Evolutionary conservation across 1,140 invertebrate species (phyloP), one percentile per base, ranked within the genome.

Genomic region (Lasioglossum albipes): DNA sequence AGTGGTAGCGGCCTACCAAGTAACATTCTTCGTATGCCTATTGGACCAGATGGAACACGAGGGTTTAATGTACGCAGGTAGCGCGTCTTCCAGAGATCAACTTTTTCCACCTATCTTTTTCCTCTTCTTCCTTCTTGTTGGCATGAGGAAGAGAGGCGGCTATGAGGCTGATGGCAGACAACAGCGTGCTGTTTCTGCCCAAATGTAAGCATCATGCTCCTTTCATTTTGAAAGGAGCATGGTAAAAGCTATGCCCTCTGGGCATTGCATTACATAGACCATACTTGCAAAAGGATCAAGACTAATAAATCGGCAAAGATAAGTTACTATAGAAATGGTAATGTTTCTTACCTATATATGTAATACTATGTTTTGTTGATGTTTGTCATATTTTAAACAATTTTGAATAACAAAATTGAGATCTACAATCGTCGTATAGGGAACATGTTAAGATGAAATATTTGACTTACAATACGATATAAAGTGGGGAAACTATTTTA

Each of bases 11-110:
- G 82, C 64, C 67, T 90, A 16, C 85, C 91, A 45, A 89, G 61
- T 41, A 94, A 94, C 89, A 91, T 95, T 18, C 87, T 95, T 79
- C 90, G 95, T 81, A 91, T 94, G 90, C 95, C 95, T 42, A 91
- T 88, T 75, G 95, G 94, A 74, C 94, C 95, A 49, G 94, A 95
- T 84, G 95, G 94, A 79, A 94, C 94, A 22, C 93, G 91, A 67
- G 95, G 95, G 52, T 95, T 95, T 84, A 94, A 93, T 84, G 88
- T 94, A 84, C 93, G 94, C 77, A 94, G 95, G 93, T 95, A 95
- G 94, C 93, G 83, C 88, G 86, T 87, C 84, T 75, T 81, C 59
- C 81, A 73, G 82, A 75, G 78, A 84, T 74, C 69, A 71, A 83
- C 54, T 76, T 36, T 87, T 76, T 77, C 87, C 84, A 91, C 80